These are phyloP conservation scores for Scytalopus superciliaris DNA, from an alignment of 2,113 vertebrate genomes.

Conservation along the genomic window DNA sequence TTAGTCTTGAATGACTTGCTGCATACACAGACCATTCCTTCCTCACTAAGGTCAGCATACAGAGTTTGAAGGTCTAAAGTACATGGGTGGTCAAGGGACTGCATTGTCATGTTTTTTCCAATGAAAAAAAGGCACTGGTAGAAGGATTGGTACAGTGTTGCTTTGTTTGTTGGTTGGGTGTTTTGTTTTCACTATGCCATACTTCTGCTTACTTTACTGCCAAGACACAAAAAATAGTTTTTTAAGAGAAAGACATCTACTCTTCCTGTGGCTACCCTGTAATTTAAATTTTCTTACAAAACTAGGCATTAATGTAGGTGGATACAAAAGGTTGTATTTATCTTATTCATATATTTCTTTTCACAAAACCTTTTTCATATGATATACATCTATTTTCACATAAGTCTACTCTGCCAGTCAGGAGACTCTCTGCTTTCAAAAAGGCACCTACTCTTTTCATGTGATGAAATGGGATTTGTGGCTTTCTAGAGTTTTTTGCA, in stretches of 20 bases:
- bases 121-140: background rate
- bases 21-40: background rate
- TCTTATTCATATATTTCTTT: background rate
- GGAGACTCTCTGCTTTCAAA: background rate
- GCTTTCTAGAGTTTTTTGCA: background rate
- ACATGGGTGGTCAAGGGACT: constrained; percentile 1
- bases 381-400: background rate
- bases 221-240: background rate
- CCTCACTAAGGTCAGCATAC: background rate
- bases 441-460: background rate
- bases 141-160: background rate
- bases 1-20: background rate
- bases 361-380: background rate
- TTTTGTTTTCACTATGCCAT: background rate
- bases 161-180: background rate
- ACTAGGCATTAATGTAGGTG: background rate
- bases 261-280: background rate
- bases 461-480: background rate
- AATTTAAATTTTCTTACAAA: background rate
- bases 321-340: background rate
- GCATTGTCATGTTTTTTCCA: background rate
- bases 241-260: background rate
- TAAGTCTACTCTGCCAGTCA: background rate
- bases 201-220: background rate
- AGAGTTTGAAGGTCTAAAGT: background rate